Evolutionary conservation across 2,797 vertebrate species (phyloP), one percentile per base, ranked within the genome.

Genomic region (Eupleurogrammus muticus): DNA sequence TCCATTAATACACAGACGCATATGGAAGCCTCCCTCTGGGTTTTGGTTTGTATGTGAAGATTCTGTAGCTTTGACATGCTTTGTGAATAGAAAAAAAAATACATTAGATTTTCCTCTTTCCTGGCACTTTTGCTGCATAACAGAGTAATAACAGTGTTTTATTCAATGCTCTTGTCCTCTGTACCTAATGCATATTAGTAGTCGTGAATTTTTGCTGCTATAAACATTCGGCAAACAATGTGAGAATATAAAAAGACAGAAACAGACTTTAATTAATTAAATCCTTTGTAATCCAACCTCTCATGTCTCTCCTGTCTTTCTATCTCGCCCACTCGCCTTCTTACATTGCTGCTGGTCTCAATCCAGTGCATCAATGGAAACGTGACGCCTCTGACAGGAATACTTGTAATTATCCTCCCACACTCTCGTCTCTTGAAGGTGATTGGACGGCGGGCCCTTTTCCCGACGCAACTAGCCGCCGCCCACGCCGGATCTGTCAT

Each of bases 361-460:
- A 85, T 88, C 77, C 81, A 71, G 73, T 85, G 90, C 87, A 89
- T 92, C 89, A 90, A 87, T 89, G 84, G 87, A 74, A 91, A 88
- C 77, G 80, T 92, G 90, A 90, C 66, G 81, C 81, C 81, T 77
- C 79, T 89, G 93, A 93, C 88, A 92, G 87, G 85, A 92, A 91
- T 85, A 89, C 86, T 87, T 90, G 88, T 93, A 94, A 94, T 93
- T 92, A 94, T 91, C 86, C 86, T 84, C 93, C 92, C 90, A 90
- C 88, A 47, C 86, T 51, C 58, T 47, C 34, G 74, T 80, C 84
- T 82, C 89, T 82, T 51, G 35, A 61, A 84, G 62, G 36, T 78
- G 85, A 93, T 94, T 92, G 91, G 92, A 82, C 59, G 78, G 65
- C 79, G 44, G 66, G 66, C 83, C 65, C 68, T 61, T 66, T 75